Conservation (phyloP, 2,888 invertebrate species). For the Baccha elongata region DNA sequence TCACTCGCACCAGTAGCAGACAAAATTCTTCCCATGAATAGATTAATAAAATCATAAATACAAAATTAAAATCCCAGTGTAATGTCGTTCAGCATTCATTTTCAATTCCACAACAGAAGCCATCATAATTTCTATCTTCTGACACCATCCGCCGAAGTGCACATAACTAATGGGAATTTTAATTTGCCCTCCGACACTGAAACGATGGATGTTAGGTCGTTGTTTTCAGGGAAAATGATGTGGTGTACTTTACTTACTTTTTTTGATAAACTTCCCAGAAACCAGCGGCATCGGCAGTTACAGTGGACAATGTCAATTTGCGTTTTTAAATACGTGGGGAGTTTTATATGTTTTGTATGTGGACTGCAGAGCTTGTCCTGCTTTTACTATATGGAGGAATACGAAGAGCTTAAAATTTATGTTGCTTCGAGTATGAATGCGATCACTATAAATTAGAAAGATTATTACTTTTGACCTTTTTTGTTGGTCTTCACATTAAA, state of each 20-base stretch:
- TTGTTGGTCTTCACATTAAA: background rate
- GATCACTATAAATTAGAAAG: slow-evolving; percentile 69
- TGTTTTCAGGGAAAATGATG: slow-evolving; percentile 41
- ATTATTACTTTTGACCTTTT: slow-evolving; percentile 63
- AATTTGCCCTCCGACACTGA: slow-evolving; percentile 63
- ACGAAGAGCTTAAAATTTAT: slow-evolving; percentile 64
- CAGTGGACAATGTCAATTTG: no score
- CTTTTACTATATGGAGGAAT: background rate
- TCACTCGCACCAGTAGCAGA: slow-evolving; percentile 14
- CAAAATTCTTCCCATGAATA: slow-evolving; percentile 27
- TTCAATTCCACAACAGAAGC: slow-evolving; percentile 68
- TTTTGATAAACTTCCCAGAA: slow-evolving; percentile 53
- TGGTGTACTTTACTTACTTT: slow-evolving; percentile 15
- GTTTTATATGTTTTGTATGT: slow-evolving; percentile 7
- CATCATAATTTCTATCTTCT: slow-evolving; percentile 59
- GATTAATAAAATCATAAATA: slow-evolving; percentile 63
- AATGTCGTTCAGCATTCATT: slow-evolving; percentile 45
- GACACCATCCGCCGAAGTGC: slow-evolving; percentile 63
- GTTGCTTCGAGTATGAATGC: slow-evolving; percentile 60
- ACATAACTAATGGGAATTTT: slow-evolving; percentile 71
- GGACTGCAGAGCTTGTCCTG: slow-evolving; percentile 12
- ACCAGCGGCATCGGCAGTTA: slow-evolving; percentile 36
- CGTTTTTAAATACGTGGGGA: slow-evolving; percentile 49
- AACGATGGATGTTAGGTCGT: slow-evolving; percentile 61
- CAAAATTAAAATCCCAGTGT: slow-evolving; percentile 19